Evolutionary conservation across 2,888 invertebrate species (phyloP).

Genomic region (Amphipyra berbera): DNA sequence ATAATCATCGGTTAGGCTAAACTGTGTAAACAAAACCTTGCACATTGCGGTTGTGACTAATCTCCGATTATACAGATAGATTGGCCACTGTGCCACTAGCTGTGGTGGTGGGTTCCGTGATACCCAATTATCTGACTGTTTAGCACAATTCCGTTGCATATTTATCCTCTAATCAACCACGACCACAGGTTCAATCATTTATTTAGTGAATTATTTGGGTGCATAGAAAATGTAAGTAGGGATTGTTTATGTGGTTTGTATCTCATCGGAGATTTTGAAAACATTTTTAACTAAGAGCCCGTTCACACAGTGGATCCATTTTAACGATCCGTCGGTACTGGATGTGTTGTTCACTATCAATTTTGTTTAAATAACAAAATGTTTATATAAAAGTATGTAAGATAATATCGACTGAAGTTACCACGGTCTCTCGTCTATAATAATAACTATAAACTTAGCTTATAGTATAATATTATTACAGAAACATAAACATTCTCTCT

Average conservation of each 20-base stretch:
- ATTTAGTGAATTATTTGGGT: slow-evolving; percentile 17
- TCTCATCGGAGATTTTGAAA: no score
- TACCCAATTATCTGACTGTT: slow-evolving; percentile 55
- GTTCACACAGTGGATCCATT: no score
- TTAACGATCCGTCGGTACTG: no score
- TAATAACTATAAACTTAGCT: slow-evolving; percentile 8
- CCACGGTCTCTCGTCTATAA: slow-evolving; percentile 5
- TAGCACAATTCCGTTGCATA: slow-evolving; percentile 49
- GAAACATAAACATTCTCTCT: slow-evolving; percentile 22
- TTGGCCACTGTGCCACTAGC: slow-evolving; percentile 33
- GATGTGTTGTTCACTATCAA: no score
- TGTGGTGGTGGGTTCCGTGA: slow-evolving; percentile 38
- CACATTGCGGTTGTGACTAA: slow-evolving; percentile 43
- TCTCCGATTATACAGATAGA: slow-evolving; percentile 46
- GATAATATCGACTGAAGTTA: neutral
- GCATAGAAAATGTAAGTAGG: neutral
- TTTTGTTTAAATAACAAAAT: no score
- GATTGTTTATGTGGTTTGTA: neutral
- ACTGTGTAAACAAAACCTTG: slow-evolving; percentile 50
- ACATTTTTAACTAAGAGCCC: no score
- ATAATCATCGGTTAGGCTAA: slow-evolving; percentile 48
- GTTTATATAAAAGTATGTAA: no score
- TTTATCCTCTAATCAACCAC: slow-evolving; percentile 59
- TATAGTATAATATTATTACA: slow-evolving; percentile 28
- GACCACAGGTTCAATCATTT: slow-evolving; percentile 35